Evolutionary conservation across 2,888 invertebrate species (phyloP).

Genomic region (Drosophila rellima): DNA sequence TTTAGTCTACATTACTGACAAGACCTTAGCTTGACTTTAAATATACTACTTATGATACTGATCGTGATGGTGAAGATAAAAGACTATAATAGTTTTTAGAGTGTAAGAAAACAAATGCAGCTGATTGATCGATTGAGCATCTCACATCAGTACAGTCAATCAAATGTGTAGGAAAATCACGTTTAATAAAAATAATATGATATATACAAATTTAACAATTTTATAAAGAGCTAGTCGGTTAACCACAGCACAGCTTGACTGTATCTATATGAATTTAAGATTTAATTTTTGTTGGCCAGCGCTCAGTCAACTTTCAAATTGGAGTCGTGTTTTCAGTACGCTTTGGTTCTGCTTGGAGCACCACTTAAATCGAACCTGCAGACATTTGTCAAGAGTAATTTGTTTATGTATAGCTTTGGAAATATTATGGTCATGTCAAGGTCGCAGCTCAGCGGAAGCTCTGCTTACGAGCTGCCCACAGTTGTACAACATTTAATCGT

Average conservation of each 20-base stretch:
- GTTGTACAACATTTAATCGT: not conserved
- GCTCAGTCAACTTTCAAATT: conserved; percentile 68
- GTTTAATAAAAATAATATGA: not conserved
- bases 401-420: conserved; percentile 21
- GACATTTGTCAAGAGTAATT: conserved; percentile 36
- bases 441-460: conserved; percentile 53
- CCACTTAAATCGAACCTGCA: conserved; percentile 33
- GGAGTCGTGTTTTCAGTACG: conserved; percentile 22
- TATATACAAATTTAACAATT: not conserved
- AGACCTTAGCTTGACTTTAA: conserved; percentile 2
- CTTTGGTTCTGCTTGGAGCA: conserved; percentile 7
- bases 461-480: conserved; percentile 21
- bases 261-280: conserved; percentile 15
- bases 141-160: not conserved
- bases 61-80: conserved; percentile 4
- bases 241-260: not conserved
- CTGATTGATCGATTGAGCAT: not conserved
- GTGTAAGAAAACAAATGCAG: not conserved
- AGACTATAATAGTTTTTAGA: not conserved
- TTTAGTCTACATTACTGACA: conserved; percentile 16
- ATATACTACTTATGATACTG: conserved; percentile 3
- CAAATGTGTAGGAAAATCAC: not conserved
- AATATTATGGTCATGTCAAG: conserved; percentile 56
- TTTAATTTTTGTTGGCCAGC: conserved; percentile 29
- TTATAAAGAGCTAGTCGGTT: not conserved